Evolutionary conservation across 2,888 invertebrate genomes (phyloP).

Genomic region (Muscina levida): DNA sequence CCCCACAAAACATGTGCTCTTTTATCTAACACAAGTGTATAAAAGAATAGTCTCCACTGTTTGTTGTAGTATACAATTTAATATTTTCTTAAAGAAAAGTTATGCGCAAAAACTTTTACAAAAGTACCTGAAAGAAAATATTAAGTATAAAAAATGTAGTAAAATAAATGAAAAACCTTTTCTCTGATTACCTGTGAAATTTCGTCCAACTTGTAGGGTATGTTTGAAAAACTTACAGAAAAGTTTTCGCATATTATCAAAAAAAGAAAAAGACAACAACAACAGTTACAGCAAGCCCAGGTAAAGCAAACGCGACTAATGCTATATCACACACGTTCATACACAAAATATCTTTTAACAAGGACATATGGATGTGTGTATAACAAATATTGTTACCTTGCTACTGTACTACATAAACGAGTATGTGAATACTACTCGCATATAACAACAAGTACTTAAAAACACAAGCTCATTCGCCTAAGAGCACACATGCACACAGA

Average conservation of each 20-base stretch:
- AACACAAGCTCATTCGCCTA: too few relatives aligned
- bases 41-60: too few relatives aligned
- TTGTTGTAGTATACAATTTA: too few relatives aligned
- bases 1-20: too few relatives aligned
- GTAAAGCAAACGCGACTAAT: not conserved
- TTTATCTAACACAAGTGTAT: too few relatives aligned
- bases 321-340: not conserved
- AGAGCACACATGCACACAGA: too few relatives aligned
- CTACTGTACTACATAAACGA: not conserved
- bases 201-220: not conserved
- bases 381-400: too few relatives aligned
- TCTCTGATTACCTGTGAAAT: conserved; percentile 54
- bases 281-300: not conserved
- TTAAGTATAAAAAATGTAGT: too few relatives aligned
- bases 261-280: not conserved
- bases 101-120: not conserved
- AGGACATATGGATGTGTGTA: too few relatives aligned
- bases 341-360: too few relatives aligned
- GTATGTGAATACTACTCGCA: too few relatives aligned
- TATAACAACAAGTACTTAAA: too few relatives aligned
- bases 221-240: not conserved
- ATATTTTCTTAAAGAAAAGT: not conserved
- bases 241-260: not conserved
- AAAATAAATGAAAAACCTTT: conserved; percentile 43
- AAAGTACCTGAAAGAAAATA: not conserved